Evolutionary conservation across 2,113 vertebrate species (phyloP).

Genomic region (zebrafish (Danio rerio)): DNA sequence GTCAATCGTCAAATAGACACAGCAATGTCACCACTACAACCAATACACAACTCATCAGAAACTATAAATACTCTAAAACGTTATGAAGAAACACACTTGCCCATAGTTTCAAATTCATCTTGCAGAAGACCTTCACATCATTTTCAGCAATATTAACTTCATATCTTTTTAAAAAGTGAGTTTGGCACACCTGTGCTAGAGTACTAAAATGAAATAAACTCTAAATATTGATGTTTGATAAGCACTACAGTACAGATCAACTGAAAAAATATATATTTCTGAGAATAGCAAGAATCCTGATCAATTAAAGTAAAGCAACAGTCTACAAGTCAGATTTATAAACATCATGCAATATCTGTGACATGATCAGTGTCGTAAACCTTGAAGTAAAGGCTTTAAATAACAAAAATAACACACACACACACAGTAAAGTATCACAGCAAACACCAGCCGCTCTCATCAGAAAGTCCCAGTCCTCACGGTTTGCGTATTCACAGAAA

Average conservation of each 20-base stretch:
- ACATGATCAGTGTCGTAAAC: background rate
- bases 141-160: slow-evolving; percentile 21
- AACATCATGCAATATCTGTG: background rate
- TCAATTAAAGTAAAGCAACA: slow-evolving; percentile 65
- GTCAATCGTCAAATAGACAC: slow-evolving; percentile 58
- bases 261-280: slow-evolving; percentile 69
- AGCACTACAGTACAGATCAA: slow-evolving; percentile 67
- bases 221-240: slow-evolving; percentile 44
- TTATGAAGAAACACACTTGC: background rate
- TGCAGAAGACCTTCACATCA: background rate
- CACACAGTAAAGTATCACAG: slow-evolving; percentile 53
- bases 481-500: background rate
- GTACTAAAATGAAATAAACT: slow-evolving; percentile 50
- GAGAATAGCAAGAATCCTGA: slow-evolving; percentile 60
- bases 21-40: slow-evolving; percentile 31
- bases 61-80: background rate
- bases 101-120: background rate
- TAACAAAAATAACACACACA: slow-evolving; percentile 49
- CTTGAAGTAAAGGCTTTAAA: slow-evolving; percentile 34
- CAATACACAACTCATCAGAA: background rate
- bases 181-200: slow-evolving; percentile 54
- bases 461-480: background rate
- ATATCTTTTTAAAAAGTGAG: slow-evolving; percentile 23
- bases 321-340: slow-evolving; percentile 24
- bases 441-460: background rate